A percentile compares a stretch with the other conserved stretches of the same genome.
phyloP scores from a whole-genome alignment of 2,797 vertebrate species.

The Catharus ustulatus region DNA sequence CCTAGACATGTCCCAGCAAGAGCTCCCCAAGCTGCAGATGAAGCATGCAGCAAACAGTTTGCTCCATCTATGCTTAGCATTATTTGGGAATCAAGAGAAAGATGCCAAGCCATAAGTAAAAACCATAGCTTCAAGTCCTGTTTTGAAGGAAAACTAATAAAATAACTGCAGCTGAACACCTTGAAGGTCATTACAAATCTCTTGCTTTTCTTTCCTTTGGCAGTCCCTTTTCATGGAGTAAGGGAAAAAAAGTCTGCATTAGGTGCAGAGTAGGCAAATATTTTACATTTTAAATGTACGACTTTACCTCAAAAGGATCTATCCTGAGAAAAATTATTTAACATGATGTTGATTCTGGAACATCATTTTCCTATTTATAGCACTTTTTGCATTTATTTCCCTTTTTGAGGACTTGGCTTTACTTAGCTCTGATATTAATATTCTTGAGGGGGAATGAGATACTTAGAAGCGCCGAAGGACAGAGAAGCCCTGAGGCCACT shows the following conservation, averaged over 20 bases:
- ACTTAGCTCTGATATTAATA: constrained; percentile 25
- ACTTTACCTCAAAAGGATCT: neutral
- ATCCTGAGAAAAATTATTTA: constrained; percentile 13
- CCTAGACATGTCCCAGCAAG: neutral
- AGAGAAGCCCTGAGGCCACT: constrained; percentile 39
- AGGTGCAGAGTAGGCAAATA: constrained; percentile 7
- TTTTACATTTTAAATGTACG: constrained; percentile 27
- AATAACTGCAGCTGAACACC: neutral
- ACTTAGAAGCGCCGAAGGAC: neutral
- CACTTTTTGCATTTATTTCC: constrained; percentile 20
- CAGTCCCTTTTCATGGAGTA: neutral
- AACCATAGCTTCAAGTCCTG: neutral
- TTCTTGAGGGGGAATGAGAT: neutral
- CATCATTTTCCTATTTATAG: constrained; percentile 34
- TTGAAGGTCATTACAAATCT: neutral
- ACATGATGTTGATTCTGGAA: constrained; percentile 25
- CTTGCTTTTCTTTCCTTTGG: neutral
- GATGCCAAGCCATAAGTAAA: neutral
- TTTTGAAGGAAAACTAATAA: neutral
- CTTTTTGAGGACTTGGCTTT: constrained; percentile 8
- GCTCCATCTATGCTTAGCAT: neutral
- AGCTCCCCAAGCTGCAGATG: neutral
- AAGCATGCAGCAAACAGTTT: neutral
- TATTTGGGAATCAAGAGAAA: neutral
- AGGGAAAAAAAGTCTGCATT: neutral